Base-by-base conservation (phyloP, 2,888 invertebrate species). In the Andrena chrysosceles region DNA sequence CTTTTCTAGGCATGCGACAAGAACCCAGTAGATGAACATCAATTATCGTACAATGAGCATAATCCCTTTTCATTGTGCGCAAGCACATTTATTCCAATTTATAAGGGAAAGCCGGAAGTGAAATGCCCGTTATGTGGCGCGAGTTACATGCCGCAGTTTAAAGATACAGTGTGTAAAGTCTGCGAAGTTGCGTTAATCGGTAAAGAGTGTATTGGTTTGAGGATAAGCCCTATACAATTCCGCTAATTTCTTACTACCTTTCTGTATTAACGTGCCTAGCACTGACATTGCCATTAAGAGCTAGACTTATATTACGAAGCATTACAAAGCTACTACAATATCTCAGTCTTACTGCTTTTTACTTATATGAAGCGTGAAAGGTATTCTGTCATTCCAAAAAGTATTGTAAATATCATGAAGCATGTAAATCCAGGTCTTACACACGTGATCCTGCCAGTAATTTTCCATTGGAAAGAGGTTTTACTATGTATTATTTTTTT, bases 11-110 rank as follows among this genome's bases (percentile, higher is more conserved):
- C 98, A 0, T 99, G 99, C 92, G 99, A 99, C 91, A 97, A 98
- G 85, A 98, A 97, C 88, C 97, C 97, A 0, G 95, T 96, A 0
- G 99, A 99, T 92, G 98, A 98, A 92, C 97, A 99, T 87, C 96
- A 97, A 89, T 93, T 99, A 72, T 95, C 96, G 0, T 99, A 99
- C 92, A 99, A 99, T 90, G 99, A 99, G 92, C 99, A 99, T 93
- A 99, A 99, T 95, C 99, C 99, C 0, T 99, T 99, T 94, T 96
- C 96, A 77, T 95, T 99, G 59, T 99, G 99, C 93, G 99, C 98
- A 0, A 96, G 97, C 48, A 97, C 97, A 31, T 99, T 97, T 94
- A 97, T 96, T 64, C 99, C 99, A 0, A 98, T 99, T 78, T 99
- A 99, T 92, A 96, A 98, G 91, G 99, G 99, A 31, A 99, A 98